These are phyloP conservation scores for Plusia festucae DNA, from an alignment of 2,888 invertebrate genomes.

Conservation along the genomic window DNA sequence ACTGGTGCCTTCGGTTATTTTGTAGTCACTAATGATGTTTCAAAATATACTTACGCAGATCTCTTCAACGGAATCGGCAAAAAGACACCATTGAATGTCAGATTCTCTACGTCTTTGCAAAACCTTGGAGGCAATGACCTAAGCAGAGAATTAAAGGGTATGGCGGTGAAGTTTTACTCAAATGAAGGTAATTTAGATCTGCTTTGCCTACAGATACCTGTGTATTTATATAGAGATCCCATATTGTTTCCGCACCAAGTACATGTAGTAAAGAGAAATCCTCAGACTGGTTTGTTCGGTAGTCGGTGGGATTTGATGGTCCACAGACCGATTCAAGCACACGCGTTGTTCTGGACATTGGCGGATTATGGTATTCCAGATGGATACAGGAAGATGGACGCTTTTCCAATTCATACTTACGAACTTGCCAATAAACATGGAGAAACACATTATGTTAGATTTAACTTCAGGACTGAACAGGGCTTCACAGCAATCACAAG, in stretches of 20 bases:
- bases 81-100: conserved; percentile 87
- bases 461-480: conserved; percentile 96
- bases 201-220: conserved; percentile 85
- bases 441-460: conserved; percentile 93
- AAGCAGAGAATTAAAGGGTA: conserved; percentile 72
- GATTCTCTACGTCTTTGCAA: conserved; percentile 90
- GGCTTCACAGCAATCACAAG: conserved; percentile 93
- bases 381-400: conserved; percentile 96
- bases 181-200: conserved; percentile 67
- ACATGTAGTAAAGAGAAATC: conserved; percentile 88
- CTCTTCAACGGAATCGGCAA: conserved; percentile 90
- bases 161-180: conserved; percentile 73
- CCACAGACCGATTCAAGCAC: conserved; percentile 91
- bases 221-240: conserved; percentile 89
- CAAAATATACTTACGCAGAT: conserved; percentile 88
- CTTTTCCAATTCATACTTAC: conserved; percentile 96
- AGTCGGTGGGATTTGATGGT: conserved; percentile 86
- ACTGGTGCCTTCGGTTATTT: conserved; percentile 95
- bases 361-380: conserved; percentile 96
- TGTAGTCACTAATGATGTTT: conserved; percentile 94
- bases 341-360: conserved; percentile 92
- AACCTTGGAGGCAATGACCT: conserved; percentile 91
- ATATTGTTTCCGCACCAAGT: conserved; percentile 85
- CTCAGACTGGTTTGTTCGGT: conserved; percentile 80
- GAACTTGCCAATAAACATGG: conserved; percentile 93